Conservation (phyloP, 2,888 invertebrate species). For the Hydraecia micacea region DNA sequence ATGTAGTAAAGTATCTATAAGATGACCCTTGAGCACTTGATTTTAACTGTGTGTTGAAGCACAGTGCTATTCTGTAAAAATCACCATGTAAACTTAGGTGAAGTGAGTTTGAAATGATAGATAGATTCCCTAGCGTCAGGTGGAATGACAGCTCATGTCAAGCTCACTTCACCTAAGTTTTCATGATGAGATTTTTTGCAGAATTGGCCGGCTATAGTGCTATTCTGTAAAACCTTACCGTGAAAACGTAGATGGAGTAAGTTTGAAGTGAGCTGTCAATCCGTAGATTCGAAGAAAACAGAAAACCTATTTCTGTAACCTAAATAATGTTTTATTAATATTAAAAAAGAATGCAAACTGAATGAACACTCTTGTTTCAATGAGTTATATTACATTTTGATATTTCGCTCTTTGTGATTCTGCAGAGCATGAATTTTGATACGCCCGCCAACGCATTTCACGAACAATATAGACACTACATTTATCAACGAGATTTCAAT, state of each 20-base stretch:
- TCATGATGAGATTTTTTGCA: neutral
- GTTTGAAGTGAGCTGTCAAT: neutral
- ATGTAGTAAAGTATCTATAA: constrained; percentile 1
- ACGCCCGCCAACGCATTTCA: constrained; percentile 11
- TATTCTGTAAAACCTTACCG: neutral
- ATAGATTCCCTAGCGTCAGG: neutral
- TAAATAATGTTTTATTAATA: neutral
- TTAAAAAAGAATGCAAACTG: neutral
- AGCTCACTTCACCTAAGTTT: neutral
- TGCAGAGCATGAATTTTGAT: constrained; percentile 31
- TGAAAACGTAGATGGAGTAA: neutral
- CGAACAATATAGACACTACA: constrained; percentile 20
- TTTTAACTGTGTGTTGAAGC: neutral
- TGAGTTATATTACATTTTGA: constrained; percentile 18
- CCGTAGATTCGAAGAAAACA: neutral
- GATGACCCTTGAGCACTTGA: neutral
- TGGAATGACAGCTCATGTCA: neutral
- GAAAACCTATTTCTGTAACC: neutral
- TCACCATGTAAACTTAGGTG: neutral
- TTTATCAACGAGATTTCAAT: constrained; percentile 38
- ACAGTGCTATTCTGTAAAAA: too few relatives aligned
- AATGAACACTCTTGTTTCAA: constrained; percentile 14
- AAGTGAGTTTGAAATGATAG: neutral
- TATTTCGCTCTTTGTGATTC: constrained; percentile 29
- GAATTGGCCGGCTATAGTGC: neutral